Evolutionary conservation across 2,113 vertebrate species (phyloP), one percentile per base, ranked within the genome.

Genomic region (Oxyruncus cristatus): DNA sequence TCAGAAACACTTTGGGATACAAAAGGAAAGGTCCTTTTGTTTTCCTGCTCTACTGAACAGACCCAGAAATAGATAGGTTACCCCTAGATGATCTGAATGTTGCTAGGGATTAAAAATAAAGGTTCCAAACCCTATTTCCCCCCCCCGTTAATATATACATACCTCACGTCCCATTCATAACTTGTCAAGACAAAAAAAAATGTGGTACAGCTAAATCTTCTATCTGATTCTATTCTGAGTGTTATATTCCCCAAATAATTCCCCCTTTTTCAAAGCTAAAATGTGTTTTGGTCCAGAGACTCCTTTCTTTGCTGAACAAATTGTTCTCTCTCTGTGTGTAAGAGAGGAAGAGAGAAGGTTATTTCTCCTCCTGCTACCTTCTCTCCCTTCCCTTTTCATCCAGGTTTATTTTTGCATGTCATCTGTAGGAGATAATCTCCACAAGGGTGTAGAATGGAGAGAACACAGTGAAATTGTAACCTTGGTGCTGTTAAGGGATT

Each of bases 331-430:
- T 58, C 6, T 63, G 5, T 68, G 32, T 44, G 41, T 33, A 32
- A 23, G 44, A 22, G 56, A 8, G 33, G 30, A 18, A 56, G 8
- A 63, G 5, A 63, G 26, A 76, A 49, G 39, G 41, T 65, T 78
- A 4, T 49, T 91, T 68, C 63, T 65, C 16, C 20, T 88, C 33
- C 19, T 47, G 9, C 47, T 46, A 61, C 90, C 61, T 95, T 37
- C 68, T 67, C 41, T 85, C 58, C 44, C 26, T 8, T 78, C 26
- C 20, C 65, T 79, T 90, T 53, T 10, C 41, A 53, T 44, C 22
- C 65, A 79, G 37, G 61, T 94, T 95, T 95, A 49, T 78, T 96
- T 94, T 91, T 92, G 58, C n/a, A 20, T 62, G 76, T 62, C 56
- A 61, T 67, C 63, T 88, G 59, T 59, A 61, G 68, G 21, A 92